Evolutionary conservation across 1,140 invertebrate species (phyloP).

Genomic region (Neotoxoptera formosana): DNA sequence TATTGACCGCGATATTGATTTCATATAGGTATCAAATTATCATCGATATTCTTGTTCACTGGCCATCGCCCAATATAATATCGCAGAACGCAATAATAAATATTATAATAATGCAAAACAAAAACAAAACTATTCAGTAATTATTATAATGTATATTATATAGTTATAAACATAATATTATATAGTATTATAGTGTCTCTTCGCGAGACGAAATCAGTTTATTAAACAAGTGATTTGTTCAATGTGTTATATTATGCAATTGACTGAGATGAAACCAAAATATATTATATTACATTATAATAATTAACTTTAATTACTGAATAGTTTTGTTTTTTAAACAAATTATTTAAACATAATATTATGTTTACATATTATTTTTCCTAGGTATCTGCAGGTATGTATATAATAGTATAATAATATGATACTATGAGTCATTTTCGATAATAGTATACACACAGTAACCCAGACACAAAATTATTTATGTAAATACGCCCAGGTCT

Average conservation of each 20-base stretch:
- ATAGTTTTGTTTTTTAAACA: neutral
- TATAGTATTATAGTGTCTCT: no score
- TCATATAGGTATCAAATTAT: no score
- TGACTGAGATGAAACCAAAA: neutral
- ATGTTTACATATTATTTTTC: neutral
- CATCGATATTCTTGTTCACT: no score
- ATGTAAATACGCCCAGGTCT: conserved; percentile 12
- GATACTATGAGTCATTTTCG: neutral
- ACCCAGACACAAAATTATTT: neutral
- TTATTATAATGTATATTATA: no score
- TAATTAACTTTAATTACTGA: neutral
- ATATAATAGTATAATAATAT: neutral
- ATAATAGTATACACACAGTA: neutral
- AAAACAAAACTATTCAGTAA: no score
- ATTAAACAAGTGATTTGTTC: neutral
- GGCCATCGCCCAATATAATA: no score
- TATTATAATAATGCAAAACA: no score
- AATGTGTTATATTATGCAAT: neutral
- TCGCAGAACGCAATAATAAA: no score
- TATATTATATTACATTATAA: neutral
- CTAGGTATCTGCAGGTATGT: neutral
- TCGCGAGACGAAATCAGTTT: neutral
- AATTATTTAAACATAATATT: no score
- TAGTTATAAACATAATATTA: no score
- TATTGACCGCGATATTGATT: no score